phyloP scores from a whole-genome alignment of 2,888 invertebrate species.

The Mechanitis mazaeus region DNA sequence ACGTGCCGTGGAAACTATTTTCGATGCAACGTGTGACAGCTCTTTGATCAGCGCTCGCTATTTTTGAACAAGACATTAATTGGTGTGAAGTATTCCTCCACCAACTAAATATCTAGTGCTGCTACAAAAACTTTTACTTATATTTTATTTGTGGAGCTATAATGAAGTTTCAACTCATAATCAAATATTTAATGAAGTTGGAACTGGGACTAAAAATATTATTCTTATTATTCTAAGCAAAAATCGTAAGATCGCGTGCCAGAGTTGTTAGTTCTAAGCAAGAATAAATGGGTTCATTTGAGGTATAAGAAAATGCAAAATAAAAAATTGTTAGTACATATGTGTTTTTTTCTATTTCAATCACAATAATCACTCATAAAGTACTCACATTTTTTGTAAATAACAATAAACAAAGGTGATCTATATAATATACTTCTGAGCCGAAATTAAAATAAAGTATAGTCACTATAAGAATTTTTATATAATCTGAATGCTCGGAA shows the following conservation, averaged over 20 bases:
- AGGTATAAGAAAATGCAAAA: not conserved
- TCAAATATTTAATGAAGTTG: no score
- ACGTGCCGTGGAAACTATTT: constrained; percentile 1
- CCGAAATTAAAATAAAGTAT: no score
- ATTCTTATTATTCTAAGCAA: no score
- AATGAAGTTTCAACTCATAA: no score
- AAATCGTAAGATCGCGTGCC: constrained; percentile 8
- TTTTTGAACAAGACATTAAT: constrained; percentile 9
- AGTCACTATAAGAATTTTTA: not conserved
- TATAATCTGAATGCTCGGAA: not conserved
- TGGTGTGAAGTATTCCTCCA: constrained; percentile 1
- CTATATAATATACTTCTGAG: no score
- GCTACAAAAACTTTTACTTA: no score
- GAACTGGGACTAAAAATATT: not conserved
- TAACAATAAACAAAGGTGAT: no score
- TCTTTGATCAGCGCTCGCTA: constrained; percentile 19
- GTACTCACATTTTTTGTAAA: no score
- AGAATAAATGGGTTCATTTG: not conserved
- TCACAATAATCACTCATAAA: not conserved
- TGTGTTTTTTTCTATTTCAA: not conserved
- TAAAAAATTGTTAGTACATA: not conserved
- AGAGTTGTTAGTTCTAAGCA: constrained; percentile 2
- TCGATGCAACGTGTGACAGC: constrained; percentile 9
- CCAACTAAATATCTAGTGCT: no score
- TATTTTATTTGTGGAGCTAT: no score